phyloP scores from a whole-genome alignment of 2,888 invertebrate genomes.

The Congeria kusceri region DNA sequence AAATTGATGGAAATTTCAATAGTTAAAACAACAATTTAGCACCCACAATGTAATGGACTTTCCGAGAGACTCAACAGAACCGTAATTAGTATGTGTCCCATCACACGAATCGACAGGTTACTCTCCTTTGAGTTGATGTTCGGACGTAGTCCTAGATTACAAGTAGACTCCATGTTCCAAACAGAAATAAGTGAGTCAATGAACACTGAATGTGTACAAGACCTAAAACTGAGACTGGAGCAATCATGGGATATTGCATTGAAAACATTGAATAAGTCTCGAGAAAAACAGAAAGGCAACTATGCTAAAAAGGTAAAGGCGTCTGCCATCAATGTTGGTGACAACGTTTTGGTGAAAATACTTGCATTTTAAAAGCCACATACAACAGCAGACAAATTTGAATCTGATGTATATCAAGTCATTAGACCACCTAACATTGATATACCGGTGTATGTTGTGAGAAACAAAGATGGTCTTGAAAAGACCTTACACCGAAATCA shows the following conservation, averaged over 20 bases:
- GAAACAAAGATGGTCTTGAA: neutral
- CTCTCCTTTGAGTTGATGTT: conserved; percentile 44
- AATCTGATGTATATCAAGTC: neutral
- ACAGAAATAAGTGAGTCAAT: neutral
- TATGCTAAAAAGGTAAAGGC: conserved; percentile 11
- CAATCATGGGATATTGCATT: neutral
- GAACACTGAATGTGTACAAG: conserved; percentile 8
- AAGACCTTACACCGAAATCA: conserved; percentile 17
- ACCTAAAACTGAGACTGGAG: conserved; percentile 11
- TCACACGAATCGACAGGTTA: conserved; percentile 41
- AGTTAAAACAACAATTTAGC: conserved; percentile 36
- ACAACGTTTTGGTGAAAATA: conserved; percentile 19
- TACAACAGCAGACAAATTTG: conserved; percentile 6
- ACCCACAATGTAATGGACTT: conserved; percentile 49
- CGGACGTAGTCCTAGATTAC: conserved; percentile 28
- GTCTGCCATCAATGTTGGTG: neutral
- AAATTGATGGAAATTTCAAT: conserved; percentile 6
- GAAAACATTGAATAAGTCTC: conserved; percentile 4
- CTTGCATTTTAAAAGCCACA: conserved; percentile 14
- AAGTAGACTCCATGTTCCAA: conserved; percentile 18
- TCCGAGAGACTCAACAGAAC: too few species aligned
- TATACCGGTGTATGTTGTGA: conserved; percentile 16
- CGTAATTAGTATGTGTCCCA: conserved; percentile 43
- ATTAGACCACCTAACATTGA: neutral
- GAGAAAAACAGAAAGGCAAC: neutral